These are phyloP conservation scores for Elysia chlorotica DNA, from an alignment of 1,140 invertebrate species.

Conservation along the genomic window DNA sequence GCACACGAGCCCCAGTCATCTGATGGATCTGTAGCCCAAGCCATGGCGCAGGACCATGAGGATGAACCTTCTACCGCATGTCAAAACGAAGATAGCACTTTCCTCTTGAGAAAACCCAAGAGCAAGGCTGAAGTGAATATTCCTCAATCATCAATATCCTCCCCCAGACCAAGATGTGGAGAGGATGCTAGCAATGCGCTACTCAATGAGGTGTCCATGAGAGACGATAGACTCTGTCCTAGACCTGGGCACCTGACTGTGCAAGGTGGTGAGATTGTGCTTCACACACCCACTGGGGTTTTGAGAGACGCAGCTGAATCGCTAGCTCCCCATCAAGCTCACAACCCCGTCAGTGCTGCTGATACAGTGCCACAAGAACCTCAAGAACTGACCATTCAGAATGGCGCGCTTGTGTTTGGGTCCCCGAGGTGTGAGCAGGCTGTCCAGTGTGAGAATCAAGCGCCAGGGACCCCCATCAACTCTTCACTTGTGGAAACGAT, in stretches of 20 bases:
- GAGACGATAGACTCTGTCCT: not conserved
- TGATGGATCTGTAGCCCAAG: too few species aligned
- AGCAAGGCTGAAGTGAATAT: too few species aligned
- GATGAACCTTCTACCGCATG: too few species aligned
- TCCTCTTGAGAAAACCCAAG: too few species aligned
- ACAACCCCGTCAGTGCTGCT: not conserved
- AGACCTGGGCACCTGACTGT: constrained; percentile 8
- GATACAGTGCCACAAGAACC: not conserved
- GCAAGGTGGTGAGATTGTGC: constrained; percentile 1
- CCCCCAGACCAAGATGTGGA: not conserved
- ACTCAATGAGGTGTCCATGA: not conserved
- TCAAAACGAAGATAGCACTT: too few species aligned
- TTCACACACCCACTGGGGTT: not conserved
- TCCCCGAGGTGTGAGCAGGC: too few species aligned
- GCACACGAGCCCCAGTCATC: too few species aligned
- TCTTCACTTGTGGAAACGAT: not conserved
- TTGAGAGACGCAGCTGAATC: not conserved
- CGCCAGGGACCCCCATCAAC: not conserved
- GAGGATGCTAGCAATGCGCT: not conserved
- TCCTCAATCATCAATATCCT: not conserved
- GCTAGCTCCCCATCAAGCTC: not conserved
- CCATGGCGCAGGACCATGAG: too few species aligned
- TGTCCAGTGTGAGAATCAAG: too few species aligned
- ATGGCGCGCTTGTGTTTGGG: too few species aligned
- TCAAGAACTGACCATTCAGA: too few species aligned